Evolutionary conservation across 2,113 vertebrate genomes (phyloP), one percentile per base, ranked within the genome.

Genomic region (Larimichthys polyactis): DNA sequence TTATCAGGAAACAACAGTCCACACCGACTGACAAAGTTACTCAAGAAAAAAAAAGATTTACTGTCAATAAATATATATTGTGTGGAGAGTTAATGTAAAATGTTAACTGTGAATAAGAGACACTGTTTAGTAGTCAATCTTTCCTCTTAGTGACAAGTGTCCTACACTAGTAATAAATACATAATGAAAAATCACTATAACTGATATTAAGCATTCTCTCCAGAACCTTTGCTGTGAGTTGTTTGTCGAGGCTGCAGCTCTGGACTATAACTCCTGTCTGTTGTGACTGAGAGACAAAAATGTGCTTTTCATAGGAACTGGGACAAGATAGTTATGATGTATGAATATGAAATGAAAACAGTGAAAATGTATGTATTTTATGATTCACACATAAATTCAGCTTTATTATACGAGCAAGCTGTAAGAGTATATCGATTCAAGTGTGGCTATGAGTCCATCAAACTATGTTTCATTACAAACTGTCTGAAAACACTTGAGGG

Each of bases 1-100:
- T 95, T 95, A 89, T 93, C 95, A 96, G 95, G 95, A 95, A 93
- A 87, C 72, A 85, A 92, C 92, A 93, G 91, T 92, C 89, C 82
- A 82, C 77, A 75, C 67, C 87, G 83, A 91, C 88, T 83, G 90
- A 90, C 62, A 75, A 79, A 82, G 60, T 78, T 71, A 78, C 49
- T 51, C 46, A 43, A 73, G 81, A 29, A 81, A 86, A 74, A n/a
- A 52, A 43, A 71, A 82, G 78, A 84, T 82, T 88, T 85, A 70
- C 89, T 86, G 72, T 93, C 84, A 94, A 96, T 95, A 94, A 95
- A 96, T 95, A 94, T 72, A 91, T 83, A 84, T 73, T 90, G 86
- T 67, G 10, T 60, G 80, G 93, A 85, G 79, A 77, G 63, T 88
- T 69, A 67, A 82, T 71, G 74, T 82, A 46, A 71, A 40, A 84